Evolutionary conservation across 2,797 vertebrate genomes (phyloP).

Genomic region (Schizothorax lantsangensis): DNA sequence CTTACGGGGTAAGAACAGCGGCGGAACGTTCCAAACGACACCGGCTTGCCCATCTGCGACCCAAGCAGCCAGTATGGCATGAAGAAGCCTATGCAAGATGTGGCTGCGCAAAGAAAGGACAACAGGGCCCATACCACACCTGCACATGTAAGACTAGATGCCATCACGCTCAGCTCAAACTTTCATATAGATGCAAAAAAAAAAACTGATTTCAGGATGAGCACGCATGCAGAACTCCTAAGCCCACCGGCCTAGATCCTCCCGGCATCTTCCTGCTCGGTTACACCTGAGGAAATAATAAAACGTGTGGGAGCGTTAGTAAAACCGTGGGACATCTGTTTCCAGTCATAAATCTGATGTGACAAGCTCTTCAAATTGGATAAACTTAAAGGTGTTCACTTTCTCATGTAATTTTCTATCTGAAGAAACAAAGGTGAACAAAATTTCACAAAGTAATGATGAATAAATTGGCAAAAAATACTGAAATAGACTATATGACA

Average conservation of each 20-base stretch:
- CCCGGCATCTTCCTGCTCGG: conserved; percentile 8
- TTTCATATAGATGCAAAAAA: conserved; percentile 27
- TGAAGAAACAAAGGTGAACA: neutral
- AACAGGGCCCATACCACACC: conserved; percentile 89
- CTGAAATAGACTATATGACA: neutral
- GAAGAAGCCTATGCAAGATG: conserved; percentile 90
- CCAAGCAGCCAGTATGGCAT: conserved; percentile 94
- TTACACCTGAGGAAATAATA: conserved; percentile 46
- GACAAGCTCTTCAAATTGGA: conserved; percentile 1
- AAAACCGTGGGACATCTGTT: conserved; percentile 16
- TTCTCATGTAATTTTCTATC: neutral
- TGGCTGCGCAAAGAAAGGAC: conserved; percentile 88
- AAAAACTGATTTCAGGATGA: conserved; percentile 2
- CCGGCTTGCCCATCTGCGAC: conserved; percentile 90
- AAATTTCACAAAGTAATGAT: neutral
- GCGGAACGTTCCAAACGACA: conserved; percentile 96
- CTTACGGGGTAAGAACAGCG: conserved; percentile 95
- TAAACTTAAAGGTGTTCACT: neutral
- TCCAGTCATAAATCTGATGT: conserved; percentile 27
- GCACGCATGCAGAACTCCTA: conserved; percentile 1
- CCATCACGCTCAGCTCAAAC: conserved; percentile 70
- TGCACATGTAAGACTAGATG: conserved; percentile 83
- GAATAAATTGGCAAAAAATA: neutral
- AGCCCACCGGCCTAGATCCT: conserved; percentile 35
- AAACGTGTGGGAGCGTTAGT: conserved; percentile 20